Evolutionary conservation across 1,140 invertebrate species (phyloP), one percentile per base, ranked within the genome.

Genomic region (Pseudobourletiella spinata): DNA sequence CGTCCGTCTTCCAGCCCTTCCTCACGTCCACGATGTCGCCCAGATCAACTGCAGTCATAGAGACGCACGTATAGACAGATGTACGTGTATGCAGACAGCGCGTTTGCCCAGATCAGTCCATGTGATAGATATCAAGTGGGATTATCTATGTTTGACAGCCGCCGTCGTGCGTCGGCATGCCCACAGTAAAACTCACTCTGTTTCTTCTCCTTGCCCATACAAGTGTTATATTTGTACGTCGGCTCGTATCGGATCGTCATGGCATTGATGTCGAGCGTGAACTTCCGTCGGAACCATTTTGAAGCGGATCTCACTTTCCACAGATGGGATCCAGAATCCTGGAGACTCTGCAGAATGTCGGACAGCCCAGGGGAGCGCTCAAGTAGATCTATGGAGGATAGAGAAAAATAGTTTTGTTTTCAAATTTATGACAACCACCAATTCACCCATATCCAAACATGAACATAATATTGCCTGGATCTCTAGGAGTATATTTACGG

Each of bases 1-100:
- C 74, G 66, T 79, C 78, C 4, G 78, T 78, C 48, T 75, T 74
- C 74, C 76, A 78, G 25, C 78, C 78, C 59, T 71, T 70, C 20
- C 78, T 66, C 15, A 79, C 72, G 51, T 79, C 78, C 42, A 72
- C 64, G n/a, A 79, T 76, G 20, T 78, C 73, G 22, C 66, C 61
- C 2, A 79, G 61, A 22, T 74, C 75, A 61, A 77, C 76, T 77
- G 61, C 51, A 55, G 39, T 4, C 32, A 39, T 39, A n/a, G n/a
- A n/a, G n/a, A n/a, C n/a, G n/a, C n/a, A n/a, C n/a, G n/a, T n/a
- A n/a, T n/a, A n/a, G n/a, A n/a, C n/a, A n/a, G n/a, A n/a, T n/a
- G n/a, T n/a, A n/a, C n/a, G n/a, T n/a, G n/a, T n/a, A n/a, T n/a
- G n/a, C n/a, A n/a, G n/a, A n/a, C n/a, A n/a, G n/a, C n/a, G n/a